A percentile compares a stretch with the other conserved stretches of the same genome.
Conservation (phyloP, 2,888 invertebrate species). For the Oscheius sp. region DNA sequence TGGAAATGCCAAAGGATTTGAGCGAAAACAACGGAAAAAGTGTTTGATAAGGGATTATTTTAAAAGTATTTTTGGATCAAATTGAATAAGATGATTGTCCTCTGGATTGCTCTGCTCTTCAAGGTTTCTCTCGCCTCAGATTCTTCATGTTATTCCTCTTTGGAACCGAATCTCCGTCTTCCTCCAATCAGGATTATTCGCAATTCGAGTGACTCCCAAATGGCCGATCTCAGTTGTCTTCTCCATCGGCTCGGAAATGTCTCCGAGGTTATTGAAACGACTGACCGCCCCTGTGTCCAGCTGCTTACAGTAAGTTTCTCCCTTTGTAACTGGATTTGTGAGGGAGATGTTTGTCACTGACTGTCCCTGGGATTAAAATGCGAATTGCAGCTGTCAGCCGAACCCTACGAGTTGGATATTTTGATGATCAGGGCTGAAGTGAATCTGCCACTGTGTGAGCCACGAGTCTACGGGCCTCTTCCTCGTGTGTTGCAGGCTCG, state of each 20-base stretch:
- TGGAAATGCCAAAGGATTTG: no score
- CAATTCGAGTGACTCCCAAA: conserved; percentile 9
- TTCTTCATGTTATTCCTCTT: no score
- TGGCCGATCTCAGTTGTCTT: background rate
- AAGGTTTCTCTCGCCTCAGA: no score
- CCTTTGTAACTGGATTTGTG: no score
- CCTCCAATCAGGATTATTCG: conserved; percentile 2
- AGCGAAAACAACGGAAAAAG: no score
- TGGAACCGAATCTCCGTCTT: background rate
- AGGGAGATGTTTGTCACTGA: no score
- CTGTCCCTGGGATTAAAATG: no score
- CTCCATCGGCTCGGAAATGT: background rate
- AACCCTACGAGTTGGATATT: conserved; percentile 15
- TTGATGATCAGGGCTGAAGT: conserved; percentile 1
- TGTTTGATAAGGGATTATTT: no score
- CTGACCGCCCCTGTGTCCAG: background rate
- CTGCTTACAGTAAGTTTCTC: background rate
- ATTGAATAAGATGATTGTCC: no score
- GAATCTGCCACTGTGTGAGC: background rate
- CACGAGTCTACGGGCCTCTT: conserved; percentile 15
- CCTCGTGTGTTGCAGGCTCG: conserved; percentile 10
- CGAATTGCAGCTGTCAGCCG: background rate
- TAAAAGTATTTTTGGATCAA: no score
- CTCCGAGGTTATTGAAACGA: background rate
- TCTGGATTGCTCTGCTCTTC: no score